Evolutionary conservation across 2,797 vertebrate genomes (phyloP), one percentile per base, ranked within the genome.

Genomic region (Microctenopoma lineatum): DNA sequence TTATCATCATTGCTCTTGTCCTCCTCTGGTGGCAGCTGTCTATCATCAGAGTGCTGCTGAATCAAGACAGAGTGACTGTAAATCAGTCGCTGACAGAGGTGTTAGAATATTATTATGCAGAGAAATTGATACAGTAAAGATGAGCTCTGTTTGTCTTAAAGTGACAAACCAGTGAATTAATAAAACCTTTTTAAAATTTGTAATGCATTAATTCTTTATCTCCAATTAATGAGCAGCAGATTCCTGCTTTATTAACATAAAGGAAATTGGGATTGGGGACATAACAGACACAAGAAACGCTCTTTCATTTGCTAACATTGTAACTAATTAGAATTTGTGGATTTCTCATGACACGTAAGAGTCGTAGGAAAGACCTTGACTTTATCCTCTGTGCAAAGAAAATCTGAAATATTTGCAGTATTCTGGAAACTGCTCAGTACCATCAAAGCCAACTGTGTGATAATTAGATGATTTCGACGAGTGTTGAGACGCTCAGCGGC

Each of bases 401-500:
- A 61, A 80, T 56, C 42, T 69, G 59, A 85, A 61, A 85, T 85
- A 72, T 66, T 83, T 78, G 39, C 70, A 59, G 70, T 59, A 59
- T 75, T 70, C 66, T 59, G 67, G 69, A 75, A 84, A 87, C 75
- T 57, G 74, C 79, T 79, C 87, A 77, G 79, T 47, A 4, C 63
- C 48, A 84, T 84, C 87, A 80, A 77, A 80, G 75, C 76, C 73
- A 83, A 88, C 85, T 65, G 81, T 65, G 64, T 56, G 79, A 81
- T 87, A 90, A 93, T 92, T 85, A 81, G 70, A 66, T 57, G 26
- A 73, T 86, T 88, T 74, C 29, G 59, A 74, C 47, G 56, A 85
- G 86, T 77, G 85, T 70, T 64, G 81, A 89, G 87, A 84, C 53
- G 55, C 86, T 66, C 78, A 63, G 80, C 58, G 54, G 87, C 86